phyloP scores from a whole-genome alignment of 1,140 invertebrate genomes.

The Olivierus martensii region DNA sequence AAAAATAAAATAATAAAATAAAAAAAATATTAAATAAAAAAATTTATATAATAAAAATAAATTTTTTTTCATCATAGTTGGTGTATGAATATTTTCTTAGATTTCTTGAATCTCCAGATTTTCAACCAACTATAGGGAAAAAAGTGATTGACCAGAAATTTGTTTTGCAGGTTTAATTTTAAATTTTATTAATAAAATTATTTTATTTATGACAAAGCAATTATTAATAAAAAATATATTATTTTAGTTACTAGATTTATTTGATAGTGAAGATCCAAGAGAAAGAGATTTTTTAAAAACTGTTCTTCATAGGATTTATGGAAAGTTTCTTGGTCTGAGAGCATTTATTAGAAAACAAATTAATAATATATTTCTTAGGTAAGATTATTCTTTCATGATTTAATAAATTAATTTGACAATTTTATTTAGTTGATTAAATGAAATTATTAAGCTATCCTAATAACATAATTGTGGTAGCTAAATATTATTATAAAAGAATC shows the following conservation, averaged over 20 bases:
- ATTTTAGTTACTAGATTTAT: conserved; percentile 69
- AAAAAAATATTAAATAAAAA: no score
- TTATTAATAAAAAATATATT: conserved; percentile 99
- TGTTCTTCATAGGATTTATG: conserved; percentile 97
- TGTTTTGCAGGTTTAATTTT: conserved; percentile 85
- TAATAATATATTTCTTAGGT: conserved; percentile 92
- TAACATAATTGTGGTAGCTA: no score
- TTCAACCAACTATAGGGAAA: conserved; percentile 91
- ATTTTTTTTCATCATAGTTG: conserved; percentile 1
- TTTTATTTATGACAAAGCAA: conserved; percentile 41
- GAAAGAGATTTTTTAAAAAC: conserved; percentile 99
- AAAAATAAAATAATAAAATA: no score
- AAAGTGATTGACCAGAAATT: conserved; percentile 98
- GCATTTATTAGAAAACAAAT: conserved; percentile 99
- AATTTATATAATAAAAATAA: no score
- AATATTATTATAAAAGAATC: no score
- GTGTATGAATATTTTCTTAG: conserved; percentile 7
- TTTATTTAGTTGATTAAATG: no score
- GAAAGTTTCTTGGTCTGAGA: conserved; percentile 94
- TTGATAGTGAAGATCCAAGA: conserved; percentile 97
- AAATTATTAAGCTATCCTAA: no score
- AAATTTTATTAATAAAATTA: conserved; percentile 70
- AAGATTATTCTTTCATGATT: no score
- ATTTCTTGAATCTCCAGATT: conserved; percentile 53
- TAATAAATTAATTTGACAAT: no score